phyloP scores from a whole-genome alignment of 2,113 vertebrate genomes.

The Atrichornis clamosus region DNA sequence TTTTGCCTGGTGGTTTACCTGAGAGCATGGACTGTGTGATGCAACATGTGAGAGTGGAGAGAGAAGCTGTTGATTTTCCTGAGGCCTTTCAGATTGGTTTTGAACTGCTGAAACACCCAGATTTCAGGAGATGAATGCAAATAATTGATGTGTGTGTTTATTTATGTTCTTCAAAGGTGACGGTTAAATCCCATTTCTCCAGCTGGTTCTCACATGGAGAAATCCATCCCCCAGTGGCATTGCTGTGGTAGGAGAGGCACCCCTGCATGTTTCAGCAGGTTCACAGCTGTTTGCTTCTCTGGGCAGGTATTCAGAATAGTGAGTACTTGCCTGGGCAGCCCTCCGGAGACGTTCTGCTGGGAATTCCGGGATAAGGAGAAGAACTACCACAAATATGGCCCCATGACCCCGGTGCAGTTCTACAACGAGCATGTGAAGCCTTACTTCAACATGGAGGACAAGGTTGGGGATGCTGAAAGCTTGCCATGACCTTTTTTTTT shows the following conservation, averaged over 20 bases:
- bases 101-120: neutral
- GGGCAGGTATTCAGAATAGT: constrained; percentile 91
- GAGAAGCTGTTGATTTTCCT: neutral
- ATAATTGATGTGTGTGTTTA: neutral
- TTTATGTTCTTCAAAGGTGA: neutral
- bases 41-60: neutral
- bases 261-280: neutral
- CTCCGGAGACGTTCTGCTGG: constrained; percentile 92
- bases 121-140: neutral
- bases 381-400: constrained; percentile 89
- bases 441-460: constrained; percentile 92
- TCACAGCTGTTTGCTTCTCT: neutral
- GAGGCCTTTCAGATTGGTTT: neutral
- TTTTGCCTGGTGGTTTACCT: neutral
- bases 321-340: constrained; percentile 92
- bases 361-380: constrained; percentile 98
- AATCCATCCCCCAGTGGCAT: neutral
- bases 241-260: neutral
- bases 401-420: constrained; percentile 88
- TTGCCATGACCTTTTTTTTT: neutral
- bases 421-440: constrained; percentile 93
- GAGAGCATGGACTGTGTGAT: neutral
- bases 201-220: neutral
- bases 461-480: constrained; percentile 72
- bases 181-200: neutral